phyloP scores from a whole-genome alignment of 2,797 vertebrate species.

The Sebastes hubbsi region DNA sequence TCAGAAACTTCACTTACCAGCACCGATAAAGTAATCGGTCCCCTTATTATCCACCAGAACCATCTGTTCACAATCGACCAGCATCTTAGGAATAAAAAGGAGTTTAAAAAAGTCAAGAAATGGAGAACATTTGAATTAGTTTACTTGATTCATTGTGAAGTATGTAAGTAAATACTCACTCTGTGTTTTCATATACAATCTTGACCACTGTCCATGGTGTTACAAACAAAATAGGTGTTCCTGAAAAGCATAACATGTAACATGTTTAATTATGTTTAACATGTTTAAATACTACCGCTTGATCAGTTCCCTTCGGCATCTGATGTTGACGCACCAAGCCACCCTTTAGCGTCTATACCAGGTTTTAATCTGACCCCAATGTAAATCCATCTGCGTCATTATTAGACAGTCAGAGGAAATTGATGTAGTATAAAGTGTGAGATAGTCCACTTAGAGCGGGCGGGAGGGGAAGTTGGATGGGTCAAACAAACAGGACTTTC shows the following conservation, averaged over 20 bases:
- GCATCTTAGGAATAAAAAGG: slow-evolving; percentile 81
- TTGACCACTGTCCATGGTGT: slow-evolving; percentile 82
- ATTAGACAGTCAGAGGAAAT: too few relatives aligned
- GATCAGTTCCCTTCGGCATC: too few relatives aligned
- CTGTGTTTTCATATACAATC: slow-evolving; percentile 81
- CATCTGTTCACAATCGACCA: slow-evolving; percentile 87
- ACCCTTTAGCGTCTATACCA: background rate
- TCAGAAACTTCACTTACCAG: slow-evolving; percentile 82
- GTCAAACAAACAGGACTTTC: background rate
- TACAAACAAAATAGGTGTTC: slow-evolving; percentile 83
- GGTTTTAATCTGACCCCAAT: too few relatives aligned
- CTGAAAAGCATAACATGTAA: slow-evolving; percentile 50
- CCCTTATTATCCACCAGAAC: slow-evolving; percentile 96
- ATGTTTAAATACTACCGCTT: too few relatives aligned
- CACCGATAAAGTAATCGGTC: slow-evolving; percentile 89
- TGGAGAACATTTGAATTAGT: background rate
- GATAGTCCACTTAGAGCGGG: too few relatives aligned
- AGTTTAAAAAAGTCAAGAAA: background rate
- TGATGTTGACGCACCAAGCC: too few relatives aligned
- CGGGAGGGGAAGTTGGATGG: too few relatives aligned
- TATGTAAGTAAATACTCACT: slow-evolving; percentile 62
- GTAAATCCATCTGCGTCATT: too few relatives aligned
- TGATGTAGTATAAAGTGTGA: too few relatives aligned
- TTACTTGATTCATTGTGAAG: background rate
- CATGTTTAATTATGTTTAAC: background rate